Percentiles rank a stretch among this genome's conserved stretches.
Conservation (phyloP, 1,140 invertebrate genomes). For the Metaphire vulgaris region DNA sequence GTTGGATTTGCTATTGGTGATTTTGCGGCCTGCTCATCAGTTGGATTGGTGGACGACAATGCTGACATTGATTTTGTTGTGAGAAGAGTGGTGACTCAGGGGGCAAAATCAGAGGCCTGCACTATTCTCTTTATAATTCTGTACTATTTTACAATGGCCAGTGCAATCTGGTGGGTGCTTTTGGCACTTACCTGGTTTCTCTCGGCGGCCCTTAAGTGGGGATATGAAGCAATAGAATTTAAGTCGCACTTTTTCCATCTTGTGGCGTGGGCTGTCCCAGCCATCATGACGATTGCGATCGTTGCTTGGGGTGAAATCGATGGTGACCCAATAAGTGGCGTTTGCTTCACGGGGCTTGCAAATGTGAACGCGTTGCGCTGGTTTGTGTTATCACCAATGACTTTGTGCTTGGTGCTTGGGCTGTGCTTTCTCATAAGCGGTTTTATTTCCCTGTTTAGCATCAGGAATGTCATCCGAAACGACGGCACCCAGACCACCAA, state of each 20-base stretch:
- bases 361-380: conserved; percentile 76
- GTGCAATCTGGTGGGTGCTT: conserved; percentile 97
- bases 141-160: conserved; percentile 97
- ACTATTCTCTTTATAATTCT: conserved; percentile 94
- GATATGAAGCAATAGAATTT: conserved; percentile 96
- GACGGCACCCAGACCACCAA: conserved; percentile 85
- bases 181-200: conserved; percentile 96
- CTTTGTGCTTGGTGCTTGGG: conserved; percentile 87
- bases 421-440: conserved; percentile 87
- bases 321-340: conserved; percentile 89
- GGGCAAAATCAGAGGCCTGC: conserved; percentile 81
- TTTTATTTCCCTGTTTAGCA: conserved; percentile 90
- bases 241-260: conserved; percentile 97
- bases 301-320: conserved; percentile 92
- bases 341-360: conserved; percentile 92
- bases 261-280: conserved; percentile 86
- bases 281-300: conserved; percentile 83
- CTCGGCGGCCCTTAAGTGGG: conserved; percentile 97
- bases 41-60: background rate
- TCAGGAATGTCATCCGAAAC: conserved; percentile 86
- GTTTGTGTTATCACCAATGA: conserved; percentile 83
- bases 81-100: conserved; percentile 65
- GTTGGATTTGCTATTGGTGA: conserved; percentile 74
- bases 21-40: conserved; percentile 67
- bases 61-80: conserved; percentile 58